These are phyloP conservation scores for Drosophila neoperkinsi DNA, from an alignment of 2,888 invertebrate species.

Conservation along the genomic window DNA sequence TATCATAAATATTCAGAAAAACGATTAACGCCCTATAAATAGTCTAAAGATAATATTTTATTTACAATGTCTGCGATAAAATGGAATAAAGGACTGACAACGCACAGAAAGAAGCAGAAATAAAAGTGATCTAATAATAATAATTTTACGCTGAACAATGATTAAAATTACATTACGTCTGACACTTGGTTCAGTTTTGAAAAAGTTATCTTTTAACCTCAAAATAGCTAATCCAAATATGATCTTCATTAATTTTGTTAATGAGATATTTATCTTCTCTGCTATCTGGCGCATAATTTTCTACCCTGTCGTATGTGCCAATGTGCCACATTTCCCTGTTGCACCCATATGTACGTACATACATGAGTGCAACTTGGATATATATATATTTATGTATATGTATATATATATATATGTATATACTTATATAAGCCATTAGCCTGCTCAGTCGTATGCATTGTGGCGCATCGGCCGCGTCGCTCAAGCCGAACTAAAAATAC, in stretches of 20 bases:
- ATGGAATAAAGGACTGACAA: not conserved
- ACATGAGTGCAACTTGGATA: not conserved
- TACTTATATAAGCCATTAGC: slow-evolving; percentile 34
- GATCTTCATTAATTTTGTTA: not conserved
- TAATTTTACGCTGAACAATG: not conserved
- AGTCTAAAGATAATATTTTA: not conserved
- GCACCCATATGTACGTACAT: not conserved
- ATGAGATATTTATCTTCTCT: not conserved
- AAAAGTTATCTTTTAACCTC: not conserved
- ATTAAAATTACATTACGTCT: not conserved
- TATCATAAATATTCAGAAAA: not conserved
- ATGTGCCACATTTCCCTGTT: slow-evolving; percentile 1
- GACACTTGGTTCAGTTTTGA: not conserved
- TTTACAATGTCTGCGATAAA: not conserved
- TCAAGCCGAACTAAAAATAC: slow-evolving; percentile 55
- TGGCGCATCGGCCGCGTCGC: slow-evolving; percentile 50
- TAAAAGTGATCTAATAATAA: not conserved
- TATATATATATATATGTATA: slow-evolving; percentile 1
- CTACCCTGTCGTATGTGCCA: not conserved
- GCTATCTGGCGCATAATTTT: not conserved
- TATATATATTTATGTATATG: not conserved
- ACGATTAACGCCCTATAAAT: not conserved
- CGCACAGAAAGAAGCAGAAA: not conserved
- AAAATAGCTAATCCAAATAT: not conserved
- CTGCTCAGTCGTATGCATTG: slow-evolving; percentile 50